Evolutionary conservation across 2,797 vertebrate species (phyloP).

Genomic region (Melanotaenia pygmaea): DNA sequence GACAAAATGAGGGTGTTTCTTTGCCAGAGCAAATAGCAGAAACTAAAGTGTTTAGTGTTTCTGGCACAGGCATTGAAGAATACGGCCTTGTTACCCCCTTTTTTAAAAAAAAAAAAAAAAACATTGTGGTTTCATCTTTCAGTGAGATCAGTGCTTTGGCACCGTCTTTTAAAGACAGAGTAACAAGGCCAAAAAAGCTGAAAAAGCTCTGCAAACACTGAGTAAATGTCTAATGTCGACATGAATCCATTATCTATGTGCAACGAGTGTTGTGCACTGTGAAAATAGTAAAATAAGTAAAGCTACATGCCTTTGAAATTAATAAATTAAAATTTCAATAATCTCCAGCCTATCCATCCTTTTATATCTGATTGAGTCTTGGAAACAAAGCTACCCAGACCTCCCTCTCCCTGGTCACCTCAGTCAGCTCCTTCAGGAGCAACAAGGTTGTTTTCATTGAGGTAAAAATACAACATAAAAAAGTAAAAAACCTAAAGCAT

Average conservation of each 20-base stretch:
- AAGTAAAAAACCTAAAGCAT: too few species aligned
- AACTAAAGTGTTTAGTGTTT: constrained; percentile 6
- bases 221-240: not conserved
- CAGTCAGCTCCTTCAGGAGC: too few species aligned
- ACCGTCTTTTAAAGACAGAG: constrained; percentile 7
- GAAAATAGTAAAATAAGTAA: not conserved
- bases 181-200: constrained; percentile 1
- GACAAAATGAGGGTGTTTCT: constrained; percentile 7
- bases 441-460: too few species aligned
- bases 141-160: constrained; percentile 22
- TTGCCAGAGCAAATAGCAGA: constrained; percentile 16
- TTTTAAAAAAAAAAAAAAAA: constrained; percentile 1
- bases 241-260: not conserved
- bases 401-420: not conserved
- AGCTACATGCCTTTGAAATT: not conserved
- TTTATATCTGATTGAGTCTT: too few species aligned
- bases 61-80: not conserved
- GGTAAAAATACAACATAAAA: too few species aligned
- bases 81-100: constrained; percentile 6
- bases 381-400: not conserved
- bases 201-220: not conserved
- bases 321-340: not conserved
- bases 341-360: too few species aligned
- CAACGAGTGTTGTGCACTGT: fast-evolving
- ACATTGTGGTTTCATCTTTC: constrained; percentile 11